phyloP scores from a whole-genome alignment of 2,888 invertebrate genomes.

The Sialis lutaria region DNA sequence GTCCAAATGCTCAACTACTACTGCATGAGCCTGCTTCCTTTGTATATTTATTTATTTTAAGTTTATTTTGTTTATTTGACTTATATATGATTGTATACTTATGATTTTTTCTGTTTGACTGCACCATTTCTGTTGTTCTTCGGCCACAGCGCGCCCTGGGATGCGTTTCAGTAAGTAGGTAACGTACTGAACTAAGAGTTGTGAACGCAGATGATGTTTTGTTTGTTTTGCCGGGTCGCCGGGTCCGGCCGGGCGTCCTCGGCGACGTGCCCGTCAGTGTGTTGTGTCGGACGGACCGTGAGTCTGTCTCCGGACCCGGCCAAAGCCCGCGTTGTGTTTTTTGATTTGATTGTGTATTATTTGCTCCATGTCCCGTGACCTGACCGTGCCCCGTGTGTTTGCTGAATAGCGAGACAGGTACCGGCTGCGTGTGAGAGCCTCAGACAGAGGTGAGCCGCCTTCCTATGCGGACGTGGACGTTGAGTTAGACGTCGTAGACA shows the following conservation, averaged over 20 bases:
- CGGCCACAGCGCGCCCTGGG: conserved; percentile 39
- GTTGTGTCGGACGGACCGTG: background rate
- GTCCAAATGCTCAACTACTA: conserved; percentile 36
- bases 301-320: background rate
- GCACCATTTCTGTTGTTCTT: conserved; percentile 48
- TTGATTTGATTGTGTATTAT: conserved; percentile 19
- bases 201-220: background rate
- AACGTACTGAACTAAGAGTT: too few relatives aligned
- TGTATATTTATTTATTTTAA: conserved; percentile 8
- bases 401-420: conserved; percentile 83
- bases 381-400: conserved; percentile 50
- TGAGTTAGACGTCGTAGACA: conserved; percentile 95
- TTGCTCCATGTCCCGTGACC: conserved; percentile 45
- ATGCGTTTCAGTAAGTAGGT: conserved; percentile 59
- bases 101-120: conserved; percentile 42
- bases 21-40: conserved; percentile 10
- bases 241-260: background rate
- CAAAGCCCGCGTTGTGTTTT: conserved; percentile 17
- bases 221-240: background rate
- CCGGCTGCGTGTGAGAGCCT: conserved; percentile 90
- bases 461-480: conserved; percentile 93
- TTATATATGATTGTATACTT: conserved; percentile 20
- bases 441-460: conserved; percentile 84
- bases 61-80: conserved; percentile 10
- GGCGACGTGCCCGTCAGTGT: background rate